Evolutionary conservation across 2,888 invertebrate genomes (phyloP), one percentile per base, ranked within the genome.

Genomic region (Dioctria linearis): DNA sequence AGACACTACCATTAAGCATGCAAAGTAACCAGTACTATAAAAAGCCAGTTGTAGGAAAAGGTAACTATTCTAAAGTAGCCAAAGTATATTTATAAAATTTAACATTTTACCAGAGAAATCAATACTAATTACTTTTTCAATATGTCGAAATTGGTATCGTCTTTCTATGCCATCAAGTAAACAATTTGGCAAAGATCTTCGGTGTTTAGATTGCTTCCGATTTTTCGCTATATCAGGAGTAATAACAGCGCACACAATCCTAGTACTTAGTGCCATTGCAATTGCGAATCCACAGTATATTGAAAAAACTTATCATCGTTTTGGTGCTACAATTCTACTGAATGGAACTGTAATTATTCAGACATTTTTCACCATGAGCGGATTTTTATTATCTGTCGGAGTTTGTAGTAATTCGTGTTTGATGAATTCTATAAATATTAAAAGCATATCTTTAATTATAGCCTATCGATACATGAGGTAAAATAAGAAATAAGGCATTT

Each of bases 271-370:
- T 73, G 40, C 79, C 8, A 11, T 78, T 6, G 78, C 81, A 9
- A 59, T 75, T 13, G 9, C 42, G 3, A 83, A 83, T 79, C 75
- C 82, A 0, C 39, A 79, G 9, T 81, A 80, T 43, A 80, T 80
- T 9, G 83, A 83, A 75, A 57, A 57, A 39, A 76, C 78, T 61
- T 75, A 80, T 46, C 54, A 63, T 67, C 46, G 40, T 13, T 40
- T 61, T 11, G 40, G n/a, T 8, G 11, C 65, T 13, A 81, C 80
- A 78, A 46, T 82, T 25, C 51, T 82, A 5, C 59, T 81, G 11
- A 82, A 82, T 76, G 82, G 82, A 2, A 59, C 79, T 25, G 80
- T 66, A 43, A 46, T 81, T 4, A 75, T 82, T 5, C 82, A 82
- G 66, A 61, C 80, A 54, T 82, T 82, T 54, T 81, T 82, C 46